Evolutionary conservation across 2,113 vertebrate species (phyloP).

Genomic region (Muscicapa adusta): DNA sequence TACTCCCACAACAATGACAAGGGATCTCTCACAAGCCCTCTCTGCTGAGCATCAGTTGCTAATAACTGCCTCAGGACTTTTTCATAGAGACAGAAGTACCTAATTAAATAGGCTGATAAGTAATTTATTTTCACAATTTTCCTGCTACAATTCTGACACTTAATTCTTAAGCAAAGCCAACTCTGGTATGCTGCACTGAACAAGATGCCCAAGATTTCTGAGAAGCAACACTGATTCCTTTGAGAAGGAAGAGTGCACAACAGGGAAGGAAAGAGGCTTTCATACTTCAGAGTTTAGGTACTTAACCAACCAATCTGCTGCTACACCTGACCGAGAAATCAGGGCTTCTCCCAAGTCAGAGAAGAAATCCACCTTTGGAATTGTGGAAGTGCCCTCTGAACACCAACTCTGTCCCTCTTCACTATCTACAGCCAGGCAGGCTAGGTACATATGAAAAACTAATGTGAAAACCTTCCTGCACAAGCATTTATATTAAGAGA

Average conservation of each 20-base stretch:
- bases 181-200: neutral
- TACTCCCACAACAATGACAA: neutral
- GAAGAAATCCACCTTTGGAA: neutral
- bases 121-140: neutral
- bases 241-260: neutral
- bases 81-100: neutral
- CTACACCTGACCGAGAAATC: neutral
- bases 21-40: neutral
- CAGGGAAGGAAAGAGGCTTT: neutral
- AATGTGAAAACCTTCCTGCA: neutral
- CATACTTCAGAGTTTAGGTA: neutral
- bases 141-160: conserved; percentile 4
- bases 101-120: conserved; percentile 24
- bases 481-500: neutral
- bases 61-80: neutral
- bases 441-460: neutral
- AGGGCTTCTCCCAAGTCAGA: neutral
- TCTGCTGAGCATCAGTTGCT: neutral
- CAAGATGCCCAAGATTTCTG: neutral
- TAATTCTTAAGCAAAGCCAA: neutral
- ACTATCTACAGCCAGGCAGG: neutral
- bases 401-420: neutral
- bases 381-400: neutral
- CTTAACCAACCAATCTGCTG: neutral
- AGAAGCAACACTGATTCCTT: neutral